Percentiles rank a stretch among this genome's conserved stretches.
phyloP scores from a whole-genome alignment of 2,113 vertebrate species.

The Pelecanoides urinatrix region DNA sequence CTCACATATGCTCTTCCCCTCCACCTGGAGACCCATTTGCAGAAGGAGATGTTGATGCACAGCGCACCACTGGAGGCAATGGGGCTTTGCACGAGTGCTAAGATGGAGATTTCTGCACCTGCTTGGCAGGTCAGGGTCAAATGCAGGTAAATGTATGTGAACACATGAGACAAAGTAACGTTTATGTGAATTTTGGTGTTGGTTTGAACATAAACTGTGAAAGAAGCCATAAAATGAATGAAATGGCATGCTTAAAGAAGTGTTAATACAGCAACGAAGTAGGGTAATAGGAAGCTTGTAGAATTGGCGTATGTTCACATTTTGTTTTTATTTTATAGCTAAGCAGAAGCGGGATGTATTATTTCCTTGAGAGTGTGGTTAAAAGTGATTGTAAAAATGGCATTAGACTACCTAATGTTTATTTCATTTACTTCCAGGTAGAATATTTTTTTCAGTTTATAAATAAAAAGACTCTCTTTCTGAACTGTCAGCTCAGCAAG shows the following conservation, averaged over 20 bases:
- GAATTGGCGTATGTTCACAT: not conserved
- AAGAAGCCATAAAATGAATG: not conserved
- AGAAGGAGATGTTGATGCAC: not conserved
- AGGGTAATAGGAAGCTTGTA: not conserved
- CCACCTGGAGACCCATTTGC: not conserved
- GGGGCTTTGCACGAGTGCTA: rapidly evolving
- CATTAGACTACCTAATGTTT: not conserved
- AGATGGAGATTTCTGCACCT: not conserved
- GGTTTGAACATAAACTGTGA: not conserved
- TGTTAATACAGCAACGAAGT: not conserved
- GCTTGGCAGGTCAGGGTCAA: not conserved
- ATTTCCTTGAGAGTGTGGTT: not conserved
- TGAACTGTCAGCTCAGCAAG: not conserved
- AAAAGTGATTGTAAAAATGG: not conserved
- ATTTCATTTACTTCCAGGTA: not conserved
- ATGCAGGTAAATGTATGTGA: not conserved
- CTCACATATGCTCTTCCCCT: not conserved
- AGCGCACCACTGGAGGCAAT: not conserved
- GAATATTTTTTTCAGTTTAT: not conserved
- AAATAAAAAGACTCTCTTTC: not conserved
- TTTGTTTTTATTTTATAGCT: conserved; percentile 7
- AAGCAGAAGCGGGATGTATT: not conserved
- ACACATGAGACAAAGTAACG: not conserved
- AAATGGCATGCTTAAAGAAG: not conserved
- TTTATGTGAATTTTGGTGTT: not conserved